phyloP scores from a whole-genome alignment of 2,797 vertebrate species.

The Coreius guichenoti region DNA sequence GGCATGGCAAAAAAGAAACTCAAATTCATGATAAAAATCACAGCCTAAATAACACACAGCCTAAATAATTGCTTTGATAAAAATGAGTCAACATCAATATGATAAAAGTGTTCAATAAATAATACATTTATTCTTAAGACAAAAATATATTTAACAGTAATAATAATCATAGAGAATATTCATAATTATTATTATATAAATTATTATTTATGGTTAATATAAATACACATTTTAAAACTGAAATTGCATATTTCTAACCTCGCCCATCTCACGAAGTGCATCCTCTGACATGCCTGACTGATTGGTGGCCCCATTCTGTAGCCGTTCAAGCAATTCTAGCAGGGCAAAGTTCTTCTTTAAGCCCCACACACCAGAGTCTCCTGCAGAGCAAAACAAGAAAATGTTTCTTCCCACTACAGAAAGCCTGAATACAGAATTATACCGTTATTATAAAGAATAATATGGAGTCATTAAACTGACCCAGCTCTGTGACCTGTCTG shows the following conservation, averaged over 20 bases:
- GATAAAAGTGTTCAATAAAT: not conserved
- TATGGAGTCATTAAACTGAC: slow-evolving; percentile 67
- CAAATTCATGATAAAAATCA: not conserved
- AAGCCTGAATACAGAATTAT: not conserved
- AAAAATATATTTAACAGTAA: not conserved
- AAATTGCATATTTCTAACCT: slow-evolving; percentile 74
- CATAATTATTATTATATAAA: not conserved
- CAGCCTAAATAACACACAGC: not conserved
- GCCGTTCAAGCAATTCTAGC: slow-evolving; percentile 92
- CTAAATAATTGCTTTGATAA: not conserved
- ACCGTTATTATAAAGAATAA: not conserved
- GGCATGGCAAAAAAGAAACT: not conserved
- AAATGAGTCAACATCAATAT: not conserved
- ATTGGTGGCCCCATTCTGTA: slow-evolving; percentile 92
- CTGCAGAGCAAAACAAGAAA: slow-evolving; percentile 68
- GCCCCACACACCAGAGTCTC: slow-evolving; percentile 98
- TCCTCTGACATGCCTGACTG: slow-evolving; percentile 90
- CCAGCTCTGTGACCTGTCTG: slow-evolving; percentile 94
- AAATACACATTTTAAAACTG: not conserved
- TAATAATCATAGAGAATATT: not conserved
- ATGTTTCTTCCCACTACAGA: not conserved
- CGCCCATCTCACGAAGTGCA: slow-evolving; percentile 87
- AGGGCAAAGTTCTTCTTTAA: slow-evolving; percentile 99
- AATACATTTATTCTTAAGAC: not conserved
- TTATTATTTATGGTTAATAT: not conserved